phyloP scores from a whole-genome alignment of 2,113 vertebrate species.

The Carlito syrichta region DNA sequence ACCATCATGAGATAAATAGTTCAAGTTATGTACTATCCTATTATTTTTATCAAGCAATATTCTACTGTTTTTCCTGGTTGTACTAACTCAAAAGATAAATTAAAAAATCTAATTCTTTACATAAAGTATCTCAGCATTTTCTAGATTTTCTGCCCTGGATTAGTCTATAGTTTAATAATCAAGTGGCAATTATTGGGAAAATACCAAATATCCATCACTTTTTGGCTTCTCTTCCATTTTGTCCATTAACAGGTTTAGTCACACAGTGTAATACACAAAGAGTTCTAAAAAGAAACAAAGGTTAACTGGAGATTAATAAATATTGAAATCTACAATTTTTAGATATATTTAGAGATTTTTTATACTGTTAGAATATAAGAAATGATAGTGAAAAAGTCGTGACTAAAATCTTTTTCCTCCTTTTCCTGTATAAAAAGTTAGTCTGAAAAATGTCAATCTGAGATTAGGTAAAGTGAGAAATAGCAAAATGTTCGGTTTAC shows the following conservation, averaged over 20 bases:
- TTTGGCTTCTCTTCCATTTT: neutral
- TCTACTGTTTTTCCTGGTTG: neutral
- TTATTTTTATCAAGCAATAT: neutral
- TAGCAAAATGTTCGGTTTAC: slow-evolving; percentile 45
- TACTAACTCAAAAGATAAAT: neutral
- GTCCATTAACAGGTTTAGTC: neutral
- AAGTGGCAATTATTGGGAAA: neutral
- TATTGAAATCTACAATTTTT: neutral
- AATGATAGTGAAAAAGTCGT: neutral
- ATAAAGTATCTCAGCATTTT: neutral
- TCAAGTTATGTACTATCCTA: neutral
- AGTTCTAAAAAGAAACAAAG: neutral
- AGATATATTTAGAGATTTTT: neutral
- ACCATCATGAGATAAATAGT: neutral
- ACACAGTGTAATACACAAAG: neutral
- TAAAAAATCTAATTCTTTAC: neutral
- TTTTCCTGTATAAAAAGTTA: neutral
- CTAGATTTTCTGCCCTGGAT: neutral
- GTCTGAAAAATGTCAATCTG: neutral
- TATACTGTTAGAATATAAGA: neutral
- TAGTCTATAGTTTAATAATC: neutral
- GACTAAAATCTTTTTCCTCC: neutral
- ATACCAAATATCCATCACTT: neutral
- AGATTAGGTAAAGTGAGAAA: slow-evolving; percentile 26
- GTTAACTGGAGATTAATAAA: neutral